Evolutionary conservation across 1,140 invertebrate species (phyloP), one percentile per base, ranked within the genome.

Genomic region (Rhagoletis pomonella): DNA sequence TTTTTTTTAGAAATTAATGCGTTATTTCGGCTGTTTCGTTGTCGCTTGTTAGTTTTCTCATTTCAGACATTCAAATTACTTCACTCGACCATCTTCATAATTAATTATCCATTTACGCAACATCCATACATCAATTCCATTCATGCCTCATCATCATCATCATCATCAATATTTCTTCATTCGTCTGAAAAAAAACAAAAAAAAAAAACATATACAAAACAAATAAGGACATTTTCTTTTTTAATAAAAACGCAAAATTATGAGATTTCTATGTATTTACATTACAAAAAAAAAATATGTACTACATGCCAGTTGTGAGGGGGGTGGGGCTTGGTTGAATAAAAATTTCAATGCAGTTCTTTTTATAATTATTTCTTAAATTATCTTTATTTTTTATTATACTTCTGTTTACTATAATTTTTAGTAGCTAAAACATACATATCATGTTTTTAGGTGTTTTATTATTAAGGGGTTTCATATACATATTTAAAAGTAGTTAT

Each of bases 61-160:
- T 67, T 55, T 39, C 29, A 67, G 29, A 42, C 19, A 67, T 29
- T 42, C n/a, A 10, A 39, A 67, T 67, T 42, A 10, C 19, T 42
- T 42, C 64, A 67, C 12, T 42, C 29, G 29, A 67, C 12, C 29
- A 67, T 67, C 64, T 67, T 39, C 64, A 39, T 10, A 67, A 29
- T 67, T 29, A 67, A 55, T 67, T 19, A 67, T 39, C 64, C 64
- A 67, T 39, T 67, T 67, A 67, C 39, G 64, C 64, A 67, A 67
- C 64, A 67, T 67, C 64, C 7, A 67, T 67, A 50, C 44, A 47
- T 73, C 44, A 47, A 19, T 47, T 50, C 67, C 69, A 73, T n/a
- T n/a, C 69, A 73, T 17, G 14, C 69, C 29, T 73, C 44, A 47
- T 47, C 60, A 62, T 62, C 69, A n/a, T n/a, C n/a, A n/a, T n/a